Evolutionary conservation across 2,797 vertebrate genomes (phyloP), one percentile per base, ranked within the genome.

Genomic region (Rhynchotus rufescens): DNA sequence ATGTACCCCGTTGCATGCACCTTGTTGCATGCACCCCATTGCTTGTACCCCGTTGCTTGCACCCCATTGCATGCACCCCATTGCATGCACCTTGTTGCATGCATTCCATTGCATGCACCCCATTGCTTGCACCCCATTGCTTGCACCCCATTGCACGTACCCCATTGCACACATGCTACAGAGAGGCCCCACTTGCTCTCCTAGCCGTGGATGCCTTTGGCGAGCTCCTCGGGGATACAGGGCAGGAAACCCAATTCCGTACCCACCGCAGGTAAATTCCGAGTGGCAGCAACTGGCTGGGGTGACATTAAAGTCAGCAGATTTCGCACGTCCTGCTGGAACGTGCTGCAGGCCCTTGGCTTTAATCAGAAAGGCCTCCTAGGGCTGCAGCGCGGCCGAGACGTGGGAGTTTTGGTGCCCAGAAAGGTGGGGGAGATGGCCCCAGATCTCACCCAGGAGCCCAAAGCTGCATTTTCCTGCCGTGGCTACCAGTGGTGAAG

Each of bases 291-390:
- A 12, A 30, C 60, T 36, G 64, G 16, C 56, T 64, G 38, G 71
- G 64, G 75, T 81, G 76, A 80, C 68, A 77, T 68, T 90, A 59
- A 77, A 90, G 60, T 47, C 92, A 59, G 76, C 71, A 26, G 54
- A 77, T 73, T 77, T 90, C 84, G 74, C 92, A 88, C 61, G 2
- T 54, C 22, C 38, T 71, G 59, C 9, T 28, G 69, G 79, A 84
- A 42, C 9, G 54, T 17, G 65, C 65, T 7, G 44, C 28, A 49
- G 82, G 20, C 22, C 21, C 75, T 67, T 2, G n/a, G 65, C 60
- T 89, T 80, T 80, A 76, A 72, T 67, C 83, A 79, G 82, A 80
- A 86, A 51, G 20, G 78, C 80, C 1, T 8, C 32, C 66, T 40
- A 44, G 26, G 30, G 26, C 23, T 49, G 84, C 6, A 22, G 72